Base-by-base conservation (phyloP, 64 coral and sea anemone species). In the Hydrozoanthus tunicans region DNA sequence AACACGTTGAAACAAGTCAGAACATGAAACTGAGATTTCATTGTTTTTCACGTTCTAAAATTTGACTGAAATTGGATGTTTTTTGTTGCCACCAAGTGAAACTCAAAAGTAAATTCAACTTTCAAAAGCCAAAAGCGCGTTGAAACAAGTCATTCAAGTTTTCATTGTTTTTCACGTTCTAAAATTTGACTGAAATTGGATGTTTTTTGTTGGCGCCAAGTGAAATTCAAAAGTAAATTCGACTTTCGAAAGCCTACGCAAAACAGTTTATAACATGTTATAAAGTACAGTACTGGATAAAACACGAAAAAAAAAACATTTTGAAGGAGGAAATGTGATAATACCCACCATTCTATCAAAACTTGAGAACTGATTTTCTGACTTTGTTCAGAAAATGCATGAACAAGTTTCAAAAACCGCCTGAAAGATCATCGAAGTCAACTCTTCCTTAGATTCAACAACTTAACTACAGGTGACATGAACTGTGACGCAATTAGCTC, bases 111-210 rank as follows among this genome's bases (percentile, higher is more conserved):
- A 64, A 64, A 64, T 64, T 64, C 62, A 64, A 64, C 62, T 64
- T 64, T 64, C 62, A 64, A 64, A 64, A 64, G 62, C 0, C 62
- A 63, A 63, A 63, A 63, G 61, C 61, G 61, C 61, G 61, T 63
- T 68, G 65, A 68, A 68, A 68, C 65, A 68, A 68, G 61, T 63
- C 61, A 63, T 63, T 64, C 62, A 64, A 64, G 62, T 64, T 64
- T 64, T 64, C 62, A 64, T 64, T 64, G 62, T 64, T 25, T 71
- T 25, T 20, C 15, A 69, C 23, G 12, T 12, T 1, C 65, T 15
- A 69, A 69, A 20, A 64, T 64, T 64, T 64, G 62, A 64, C 0
- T 64, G 62, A 64, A 64, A 64, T 64, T 64, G 62, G 62, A 2
- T 64, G 62, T 2, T 64, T 64, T 64, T 64, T 64, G 62, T 64